Conservation (phyloP, 2,113 vertebrate species). For the Rhipidura dahli region DNA sequence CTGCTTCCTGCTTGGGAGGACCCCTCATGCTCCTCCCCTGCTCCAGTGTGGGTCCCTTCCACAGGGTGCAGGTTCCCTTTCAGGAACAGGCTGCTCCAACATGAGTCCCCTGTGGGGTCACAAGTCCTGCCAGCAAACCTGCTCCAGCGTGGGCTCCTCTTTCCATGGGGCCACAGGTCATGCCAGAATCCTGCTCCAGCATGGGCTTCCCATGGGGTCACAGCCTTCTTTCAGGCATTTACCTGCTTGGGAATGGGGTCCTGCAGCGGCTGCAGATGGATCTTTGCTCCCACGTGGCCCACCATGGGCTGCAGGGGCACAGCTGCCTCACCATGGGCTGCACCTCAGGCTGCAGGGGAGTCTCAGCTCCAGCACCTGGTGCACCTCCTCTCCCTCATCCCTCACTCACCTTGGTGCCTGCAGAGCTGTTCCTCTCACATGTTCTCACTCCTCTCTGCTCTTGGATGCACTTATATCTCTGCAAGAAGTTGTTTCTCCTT, state of each 20-base stretch:
- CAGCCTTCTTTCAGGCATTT: background rate
- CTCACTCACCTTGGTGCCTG: background rate
- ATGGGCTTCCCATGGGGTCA: background rate
- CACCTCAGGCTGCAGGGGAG: accelerated
- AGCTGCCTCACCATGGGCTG: background rate
- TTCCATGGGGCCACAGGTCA: background rate
- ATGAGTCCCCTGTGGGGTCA: accelerated
- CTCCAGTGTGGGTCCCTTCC: background rate
- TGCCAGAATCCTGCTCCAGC: background rate
- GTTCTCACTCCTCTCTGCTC: background rate
- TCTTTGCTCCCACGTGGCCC: accelerated
- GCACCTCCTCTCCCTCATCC: background rate
- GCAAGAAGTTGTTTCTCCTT: background rate
- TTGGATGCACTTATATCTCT: background rate
- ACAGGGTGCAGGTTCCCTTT: background rate
- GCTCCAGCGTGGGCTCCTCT: accelerated
- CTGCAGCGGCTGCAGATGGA: background rate
- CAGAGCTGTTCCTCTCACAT: background rate
- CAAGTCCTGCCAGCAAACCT: background rate
- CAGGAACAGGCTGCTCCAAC: background rate
- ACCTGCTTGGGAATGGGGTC: background rate
- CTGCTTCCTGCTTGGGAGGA: background rate
- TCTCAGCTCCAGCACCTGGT: background rate
- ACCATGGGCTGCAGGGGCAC: background rate
- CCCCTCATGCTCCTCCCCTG: background rate